Percentiles rank a stretch among this genome's conserved stretches.
These are phyloP conservation scores for Temnothorax nylanderi DNA, from an alignment of 1,140 invertebrate species.

Conservation along the genomic window DNA sequence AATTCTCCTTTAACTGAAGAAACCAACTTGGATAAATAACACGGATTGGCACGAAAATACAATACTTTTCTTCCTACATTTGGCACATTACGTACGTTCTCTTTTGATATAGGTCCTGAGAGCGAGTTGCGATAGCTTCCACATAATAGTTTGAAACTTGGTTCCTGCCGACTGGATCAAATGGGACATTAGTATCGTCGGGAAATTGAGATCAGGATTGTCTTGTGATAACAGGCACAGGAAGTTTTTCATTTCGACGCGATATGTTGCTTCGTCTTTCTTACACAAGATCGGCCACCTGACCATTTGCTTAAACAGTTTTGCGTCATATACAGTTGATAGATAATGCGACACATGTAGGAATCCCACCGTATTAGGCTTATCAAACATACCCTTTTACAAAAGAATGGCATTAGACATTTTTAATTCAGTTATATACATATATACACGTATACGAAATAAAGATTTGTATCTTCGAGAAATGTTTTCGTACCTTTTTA, in stretches of 20 bases:
- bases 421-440: neutral
- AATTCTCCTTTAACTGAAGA: slow-evolving; percentile 46
- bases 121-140: slow-evolving; percentile 76
- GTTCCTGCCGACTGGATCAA: slow-evolving; percentile 75
- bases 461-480: neutral
- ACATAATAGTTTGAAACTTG: slow-evolving; percentile 77
- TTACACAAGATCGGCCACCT: slow-evolving; percentile 85
- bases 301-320: slow-evolving; percentile 82
- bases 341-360: slow-evolving; percentile 85
- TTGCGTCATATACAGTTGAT: slow-evolving; percentile 82
- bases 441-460: neutral
- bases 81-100: slow-evolving; percentile 56
- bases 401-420: slow-evolving; percentile 24
- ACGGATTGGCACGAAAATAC: neutral
- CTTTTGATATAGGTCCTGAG: slow-evolving; percentile 68
- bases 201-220: slow-evolving; percentile 77
- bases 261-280: slow-evolving; percentile 83
- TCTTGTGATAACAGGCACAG: slow-evolving; percentile 71
- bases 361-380: slow-evolving; percentile 85
- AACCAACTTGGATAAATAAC: neutral
- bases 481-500: slow-evolving; percentile 69
- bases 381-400: slow-evolving; percentile 85
- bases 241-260: slow-evolving; percentile 74
- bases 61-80: neutral
- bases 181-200: slow-evolving; percentile 73